Conservation (phyloP, 2,888 invertebrate genomes). For the Sphaerophoria rueppellii region DNA sequence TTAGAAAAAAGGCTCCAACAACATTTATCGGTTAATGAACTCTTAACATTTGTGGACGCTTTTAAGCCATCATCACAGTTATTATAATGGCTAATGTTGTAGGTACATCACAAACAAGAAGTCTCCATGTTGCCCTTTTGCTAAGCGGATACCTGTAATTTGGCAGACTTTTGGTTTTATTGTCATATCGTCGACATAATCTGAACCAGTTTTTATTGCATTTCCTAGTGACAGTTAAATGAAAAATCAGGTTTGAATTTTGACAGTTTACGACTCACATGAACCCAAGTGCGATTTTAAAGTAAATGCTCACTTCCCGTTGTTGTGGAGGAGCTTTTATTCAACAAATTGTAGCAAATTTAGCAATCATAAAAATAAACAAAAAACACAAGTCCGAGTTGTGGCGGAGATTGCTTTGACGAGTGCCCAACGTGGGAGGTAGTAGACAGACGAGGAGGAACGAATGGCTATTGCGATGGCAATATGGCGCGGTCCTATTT, state of each 20-base stretch:
- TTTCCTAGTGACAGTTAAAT: constrained; percentile 46
- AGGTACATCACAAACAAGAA: constrained; percentile 40
- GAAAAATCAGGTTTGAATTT: constrained; percentile 54
- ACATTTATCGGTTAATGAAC: constrained; percentile 66
- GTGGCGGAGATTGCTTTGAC: constrained; percentile 37
- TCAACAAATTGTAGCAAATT: constrained; percentile 35
- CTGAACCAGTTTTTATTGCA: constrained; percentile 55
- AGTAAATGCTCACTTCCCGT: constrained; percentile 29
- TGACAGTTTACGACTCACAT: constrained; percentile 36
- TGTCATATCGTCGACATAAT: constrained; percentile 11
- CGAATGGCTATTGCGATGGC: neutral
- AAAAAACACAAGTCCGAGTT: constrained; percentile 25
- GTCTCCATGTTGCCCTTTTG: constrained; percentile 38
- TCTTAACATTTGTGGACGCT: neutral
- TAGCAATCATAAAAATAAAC: constrained; percentile 24
- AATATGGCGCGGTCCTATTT: constrained; percentile 27
- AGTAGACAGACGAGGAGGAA: constrained; percentile 30
- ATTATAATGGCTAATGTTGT: constrained; percentile 69
- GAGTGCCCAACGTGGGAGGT: constrained; percentile 70
- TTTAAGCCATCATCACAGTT: constrained; percentile 46
- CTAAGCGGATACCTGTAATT: constrained; percentile 52
- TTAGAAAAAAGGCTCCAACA: constrained; percentile 4
- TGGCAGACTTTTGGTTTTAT: constrained; percentile 28
- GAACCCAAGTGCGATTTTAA: constrained; percentile 12
- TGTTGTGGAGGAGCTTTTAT: constrained; percentile 43